phyloP scores from a whole-genome alignment of 1,140 invertebrate species.

The Macrosteles quadrilineatus region DNA sequence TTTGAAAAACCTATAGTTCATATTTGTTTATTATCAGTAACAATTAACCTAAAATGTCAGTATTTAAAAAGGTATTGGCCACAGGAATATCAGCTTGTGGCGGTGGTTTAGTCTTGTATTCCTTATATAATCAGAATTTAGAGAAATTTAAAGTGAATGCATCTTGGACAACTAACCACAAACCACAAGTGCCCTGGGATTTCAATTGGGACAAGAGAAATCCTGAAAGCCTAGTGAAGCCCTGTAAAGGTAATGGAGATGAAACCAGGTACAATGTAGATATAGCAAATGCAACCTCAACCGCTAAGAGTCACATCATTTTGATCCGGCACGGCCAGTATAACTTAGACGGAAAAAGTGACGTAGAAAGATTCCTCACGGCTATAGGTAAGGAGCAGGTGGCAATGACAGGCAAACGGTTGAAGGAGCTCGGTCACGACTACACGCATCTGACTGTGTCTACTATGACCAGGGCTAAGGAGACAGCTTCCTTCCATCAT shows the following conservation, averaged over 20 bases:
- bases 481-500: conserved; percentile 45
- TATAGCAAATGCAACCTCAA: conserved; percentile 55
- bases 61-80: conserved; percentile 10
- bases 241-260: conserved; percentile 58
- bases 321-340: conserved; percentile 97
- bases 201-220: conserved; percentile 86
- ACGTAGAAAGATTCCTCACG: conserved; percentile 78
- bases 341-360: conserved; percentile 67
- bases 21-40: no score
- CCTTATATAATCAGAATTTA: conserved; percentile 6
- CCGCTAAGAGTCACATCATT: conserved; percentile 79
- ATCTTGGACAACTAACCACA: conserved; percentile 67
- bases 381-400: conserved; percentile 81
- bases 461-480: conserved; percentile 83
- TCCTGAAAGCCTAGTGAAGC: conserved; percentile 69
- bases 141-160: conserved; percentile 42
- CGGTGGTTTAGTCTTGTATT: conserved; percentile 15
- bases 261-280: conserved; percentile 56
- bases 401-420: conserved; percentile 72
- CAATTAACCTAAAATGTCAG: no score
- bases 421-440: conserved; percentile 72
- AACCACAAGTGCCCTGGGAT: conserved; percentile 71
- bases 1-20: no score
- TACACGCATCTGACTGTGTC: conserved; percentile 81
- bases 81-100: conserved; percentile 19